Evolutionary conservation across 1,140 invertebrate species (phyloP), one percentile per base, ranked within the genome.

Genomic region (Sweltsa coloradensis): DNA sequence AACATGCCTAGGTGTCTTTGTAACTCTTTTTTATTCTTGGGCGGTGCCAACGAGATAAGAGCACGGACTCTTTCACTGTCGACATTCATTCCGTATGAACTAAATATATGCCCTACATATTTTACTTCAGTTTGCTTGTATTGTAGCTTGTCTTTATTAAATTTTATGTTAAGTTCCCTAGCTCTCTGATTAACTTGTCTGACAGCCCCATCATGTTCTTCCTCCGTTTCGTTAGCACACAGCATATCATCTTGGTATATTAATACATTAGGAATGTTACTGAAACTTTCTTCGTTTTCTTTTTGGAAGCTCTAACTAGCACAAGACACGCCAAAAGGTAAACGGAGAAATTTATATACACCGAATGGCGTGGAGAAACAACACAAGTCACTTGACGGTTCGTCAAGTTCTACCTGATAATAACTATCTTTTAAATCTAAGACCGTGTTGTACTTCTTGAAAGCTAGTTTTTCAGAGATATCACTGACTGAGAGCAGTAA

Each of bases 121-220:
- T n/a, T n/a, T n/a, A n/a, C n/a, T n/a, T n/a, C n/a, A n/a, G n/a
- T n/a, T n/a, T n/a, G n/a, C n/a, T n/a, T n/a, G n/a, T n/a, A n/a
- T n/a, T n/a, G n/a, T n/a, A n/a, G n/a, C n/a, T n/a, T n/a, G n/a
- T n/a, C n/a, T n/a, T n/a, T n/a, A n/a, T n/a, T n/a, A n/a, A n/a
- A n/a, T 31, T 31, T 31, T 11, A 31, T n/a, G n/a, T n/a, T n/a
- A n/a, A n/a, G n/a, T n/a, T n/a, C n/a, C n/a, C n/a, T 31, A n/a
- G 29, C 29, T 31, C 29, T 9, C 29, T 31, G 29, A 11, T 9
- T 14, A 9, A 31, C 29, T 31, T 9, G 9, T 31, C n/a, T 9
- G 9, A 31, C 29, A 11, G n/a, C n/a, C 29, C n/a, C 29, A 31
- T n/a, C n/a, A n/a, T 55, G 52, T 50, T 60, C 50, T 21, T 50